Base-by-base conservation (phyloP, 2,797 vertebrate species). In the Catharus ustulatus region DNA sequence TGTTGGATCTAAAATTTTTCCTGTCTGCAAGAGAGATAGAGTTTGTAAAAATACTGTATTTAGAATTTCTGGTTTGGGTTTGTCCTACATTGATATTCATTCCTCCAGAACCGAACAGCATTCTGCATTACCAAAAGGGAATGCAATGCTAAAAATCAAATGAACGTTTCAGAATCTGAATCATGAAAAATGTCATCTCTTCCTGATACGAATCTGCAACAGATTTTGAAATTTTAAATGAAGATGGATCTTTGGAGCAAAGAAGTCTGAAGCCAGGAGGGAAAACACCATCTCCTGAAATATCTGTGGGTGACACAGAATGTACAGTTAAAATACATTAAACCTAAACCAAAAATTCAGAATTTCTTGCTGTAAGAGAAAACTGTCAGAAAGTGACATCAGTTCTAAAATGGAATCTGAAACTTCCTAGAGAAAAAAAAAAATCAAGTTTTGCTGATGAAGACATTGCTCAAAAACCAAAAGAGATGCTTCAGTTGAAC, bases 301-400 rank as follows among this genome's bases (percentile, higher is more conserved):
- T 74, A 10, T n/a, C 12, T 69, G 11, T 84, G 9, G 4, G 13
- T 81, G 45, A 72, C 23, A 62, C 58, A 23, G 22, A 77, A 43
- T 30, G 57, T 55, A 74, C 11, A 3, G 81, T 96, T 45, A 96
- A 96, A 77, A 97, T 98, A 74, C 96, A 91, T 38, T 91, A 84
- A 71, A 96, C 97, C 64, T 87, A 71, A 93, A 93, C 13, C 93
- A 96, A 1, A 98, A 95, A 72, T 97, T 98, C 67, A 75, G 57
- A 32, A 16, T 90, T 87, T 77, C 68, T 30, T 32, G 11, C 19
- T 36, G 69, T 34, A 85, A 52, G 9, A 67, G 51, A n/a, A 88
- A 91, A 26, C 15, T 36, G 29, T 19, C 19, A 29, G 58, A 42
- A 49, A 46, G 32, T 61, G n/a, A 63, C 32, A 63, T 61, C 21